Evolutionary conservation across 2,113 vertebrate genomes (phyloP).

Genomic region (Emydura subglobosa): DNA sequence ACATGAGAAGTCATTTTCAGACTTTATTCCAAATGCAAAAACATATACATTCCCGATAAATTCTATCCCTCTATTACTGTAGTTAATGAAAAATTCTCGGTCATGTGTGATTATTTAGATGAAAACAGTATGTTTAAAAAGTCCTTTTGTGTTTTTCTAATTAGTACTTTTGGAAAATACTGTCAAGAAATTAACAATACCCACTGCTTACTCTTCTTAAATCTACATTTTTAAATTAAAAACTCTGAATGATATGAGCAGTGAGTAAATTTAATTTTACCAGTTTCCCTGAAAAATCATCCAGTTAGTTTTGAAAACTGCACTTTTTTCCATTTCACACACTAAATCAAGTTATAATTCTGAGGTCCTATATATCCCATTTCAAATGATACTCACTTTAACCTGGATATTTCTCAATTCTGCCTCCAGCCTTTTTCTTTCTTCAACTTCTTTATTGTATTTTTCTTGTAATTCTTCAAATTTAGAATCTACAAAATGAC

Average conservation of each 20-base stretch:
- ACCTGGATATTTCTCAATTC: constrained; percentile 86
- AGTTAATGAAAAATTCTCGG: no score
- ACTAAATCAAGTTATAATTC: neutral
- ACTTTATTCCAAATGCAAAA: no score
- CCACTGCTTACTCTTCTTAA: fast-evolving
- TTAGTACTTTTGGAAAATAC: neutral
- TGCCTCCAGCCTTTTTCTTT: constrained; percentile 87
- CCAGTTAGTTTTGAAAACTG: neutral
- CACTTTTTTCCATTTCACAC: neutral
- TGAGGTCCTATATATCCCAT: neutral
- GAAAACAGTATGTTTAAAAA: neutral
- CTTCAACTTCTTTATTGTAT: constrained; percentile 88
- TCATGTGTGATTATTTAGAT: neutral
- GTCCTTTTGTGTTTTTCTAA: neutral
- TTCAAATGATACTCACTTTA: constrained; percentile 79
- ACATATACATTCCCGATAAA: no score
- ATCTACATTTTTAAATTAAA: neutral
- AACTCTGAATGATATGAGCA: neutral
- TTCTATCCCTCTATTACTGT: no score
- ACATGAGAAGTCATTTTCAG: no score
- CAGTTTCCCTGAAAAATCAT: neutral
- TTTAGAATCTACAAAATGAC: constrained; percentile 80
- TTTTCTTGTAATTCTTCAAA: constrained; percentile 90
- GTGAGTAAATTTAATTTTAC: neutral
- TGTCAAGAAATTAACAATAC: neutral